These are phyloP conservation scores for Montipora capricornis DNA, from an alignment of 64 coral and sea anemone genomes.

Conservation along the genomic window DNA sequence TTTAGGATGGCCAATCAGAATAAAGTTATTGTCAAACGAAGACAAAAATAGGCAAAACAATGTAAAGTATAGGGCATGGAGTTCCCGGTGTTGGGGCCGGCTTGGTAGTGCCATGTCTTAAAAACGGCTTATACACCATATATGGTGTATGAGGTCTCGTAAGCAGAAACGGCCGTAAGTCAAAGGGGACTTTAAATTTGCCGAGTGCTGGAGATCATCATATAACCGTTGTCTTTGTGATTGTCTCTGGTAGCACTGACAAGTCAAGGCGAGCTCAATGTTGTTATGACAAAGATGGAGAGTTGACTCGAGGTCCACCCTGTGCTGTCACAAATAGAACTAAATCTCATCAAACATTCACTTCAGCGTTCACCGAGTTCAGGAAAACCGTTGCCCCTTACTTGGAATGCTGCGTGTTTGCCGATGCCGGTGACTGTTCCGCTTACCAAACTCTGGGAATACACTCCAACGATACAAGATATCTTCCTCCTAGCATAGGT, in stretches of 20 bases:
- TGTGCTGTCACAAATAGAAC: neutral
- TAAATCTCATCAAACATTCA: neutral
- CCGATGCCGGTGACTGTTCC: neutral
- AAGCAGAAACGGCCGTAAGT: too few relatives aligned
- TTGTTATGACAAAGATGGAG: constrained; percentile 23
- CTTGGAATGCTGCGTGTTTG: constrained; percentile 33
- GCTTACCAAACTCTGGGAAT: neutral
- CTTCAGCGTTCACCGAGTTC: neutral
- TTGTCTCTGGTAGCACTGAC: neutral
- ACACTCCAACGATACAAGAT: neutral
- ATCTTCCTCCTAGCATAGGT: constrained; percentile 28
- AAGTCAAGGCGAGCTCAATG: neutral
- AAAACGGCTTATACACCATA: too few relatives aligned
- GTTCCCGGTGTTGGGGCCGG: too few relatives aligned
- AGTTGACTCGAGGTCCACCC: neutral
- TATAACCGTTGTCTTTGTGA: too few relatives aligned
- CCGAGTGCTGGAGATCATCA: too few relatives aligned
- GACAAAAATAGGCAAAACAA: too few relatives aligned
- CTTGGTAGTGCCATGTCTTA: too few relatives aligned
- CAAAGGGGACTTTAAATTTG: too few relatives aligned
- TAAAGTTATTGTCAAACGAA: too few relatives aligned
- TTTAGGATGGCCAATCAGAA: too few relatives aligned
- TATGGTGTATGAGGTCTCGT: too few relatives aligned
- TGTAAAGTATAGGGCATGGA: too few relatives aligned
- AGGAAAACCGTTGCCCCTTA: neutral